Percentiles rank a stretch among this genome's conserved stretches.
Conservation (phyloP, 2,113 vertebrate genomes). For the Salvator merianae region DNA sequence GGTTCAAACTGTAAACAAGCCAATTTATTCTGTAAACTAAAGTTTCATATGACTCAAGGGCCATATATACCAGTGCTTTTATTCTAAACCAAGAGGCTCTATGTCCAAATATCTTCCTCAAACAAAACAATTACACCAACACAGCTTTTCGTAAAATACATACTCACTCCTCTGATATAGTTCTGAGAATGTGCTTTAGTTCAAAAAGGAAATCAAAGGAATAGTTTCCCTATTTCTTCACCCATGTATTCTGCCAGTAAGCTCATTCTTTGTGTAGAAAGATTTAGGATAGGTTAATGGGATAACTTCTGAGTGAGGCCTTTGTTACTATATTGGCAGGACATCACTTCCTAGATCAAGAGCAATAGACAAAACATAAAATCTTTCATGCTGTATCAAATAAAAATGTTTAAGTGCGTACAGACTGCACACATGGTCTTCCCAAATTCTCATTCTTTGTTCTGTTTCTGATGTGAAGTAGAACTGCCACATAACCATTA, state of each 20-base stretch:
- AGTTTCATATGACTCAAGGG: neutral
- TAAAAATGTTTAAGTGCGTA: conserved; percentile 51
- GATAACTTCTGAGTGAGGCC: conserved; percentile 45
- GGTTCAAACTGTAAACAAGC: neutral
- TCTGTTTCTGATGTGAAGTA: conserved; percentile 45
- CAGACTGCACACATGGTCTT: conserved; percentile 55
- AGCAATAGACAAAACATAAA: conserved; percentile 54
- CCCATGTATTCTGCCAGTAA: conserved; percentile 18
- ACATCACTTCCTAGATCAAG: conserved; percentile 42
- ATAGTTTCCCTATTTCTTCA: neutral
- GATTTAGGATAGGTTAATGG: conserved; percentile 38
- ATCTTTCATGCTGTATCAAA: conserved; percentile 53
- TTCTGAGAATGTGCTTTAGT: neutral
- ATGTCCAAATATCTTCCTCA: neutral
- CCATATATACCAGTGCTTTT: neutral
- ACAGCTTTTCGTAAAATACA: neutral
- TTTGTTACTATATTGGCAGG: conserved; percentile 52
- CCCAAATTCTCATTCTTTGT: conserved; percentile 27
- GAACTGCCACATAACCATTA: conserved; percentile 38
- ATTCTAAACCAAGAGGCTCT: conserved; percentile 8
- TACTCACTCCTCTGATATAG: neutral
- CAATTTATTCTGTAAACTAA: conserved; percentile 9
- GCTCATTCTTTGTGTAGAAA: conserved; percentile 10
- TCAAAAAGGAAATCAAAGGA: conserved; percentile 6
- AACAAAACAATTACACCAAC: conserved; percentile 5